Evolutionary conservation across 1,140 invertebrate genomes (phyloP).

Genomic region (Sycophila sp.): DNA sequence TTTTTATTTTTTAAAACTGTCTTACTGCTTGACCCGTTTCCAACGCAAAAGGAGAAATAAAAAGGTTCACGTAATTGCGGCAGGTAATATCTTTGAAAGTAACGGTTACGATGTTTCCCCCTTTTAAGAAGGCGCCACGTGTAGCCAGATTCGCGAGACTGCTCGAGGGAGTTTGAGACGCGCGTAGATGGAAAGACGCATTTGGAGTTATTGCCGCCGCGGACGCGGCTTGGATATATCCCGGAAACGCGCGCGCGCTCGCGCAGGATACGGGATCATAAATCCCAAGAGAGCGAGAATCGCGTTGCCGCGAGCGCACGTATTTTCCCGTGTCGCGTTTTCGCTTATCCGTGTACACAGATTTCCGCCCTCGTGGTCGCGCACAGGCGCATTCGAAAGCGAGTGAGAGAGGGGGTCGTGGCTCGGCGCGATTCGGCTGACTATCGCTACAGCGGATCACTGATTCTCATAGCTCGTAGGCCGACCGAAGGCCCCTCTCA

Average conservation of each 20-base stretch:
- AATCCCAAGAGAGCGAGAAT: constrained; percentile 33
- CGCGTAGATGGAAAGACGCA: neutral
- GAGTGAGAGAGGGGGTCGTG: too few relatives aligned
- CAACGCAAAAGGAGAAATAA: neutral
- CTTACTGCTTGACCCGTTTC: too few relatives aligned
- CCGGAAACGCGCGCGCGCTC: neutral
- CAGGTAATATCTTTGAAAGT: constrained; percentile 26
- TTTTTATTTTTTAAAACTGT: too few relatives aligned
- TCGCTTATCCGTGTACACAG: constrained; percentile 2
- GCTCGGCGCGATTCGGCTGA: too few relatives aligned
- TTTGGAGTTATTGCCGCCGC: constrained; percentile 32
- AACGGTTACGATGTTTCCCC: constrained; percentile 41
- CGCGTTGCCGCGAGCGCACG: too few relatives aligned
- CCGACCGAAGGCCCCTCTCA: neutral
- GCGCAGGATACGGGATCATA: constrained; percentile 20
- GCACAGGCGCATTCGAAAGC: neutral
- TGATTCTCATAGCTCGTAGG: constrained; percentile 1
- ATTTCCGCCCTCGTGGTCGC: neutral
- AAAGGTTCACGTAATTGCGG: constrained; percentile 37
- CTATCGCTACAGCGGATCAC: constrained; percentile 15
- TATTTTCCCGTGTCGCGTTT: neutral
- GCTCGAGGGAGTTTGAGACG: neutral
- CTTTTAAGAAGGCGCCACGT: constrained; percentile 41
- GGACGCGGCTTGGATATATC: constrained; percentile 2
- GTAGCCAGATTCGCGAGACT: neutral